These are phyloP conservation scores for Epinotia bilunana DNA, from an alignment of 2,888 invertebrate genomes.

Conservation along the genomic window DNA sequence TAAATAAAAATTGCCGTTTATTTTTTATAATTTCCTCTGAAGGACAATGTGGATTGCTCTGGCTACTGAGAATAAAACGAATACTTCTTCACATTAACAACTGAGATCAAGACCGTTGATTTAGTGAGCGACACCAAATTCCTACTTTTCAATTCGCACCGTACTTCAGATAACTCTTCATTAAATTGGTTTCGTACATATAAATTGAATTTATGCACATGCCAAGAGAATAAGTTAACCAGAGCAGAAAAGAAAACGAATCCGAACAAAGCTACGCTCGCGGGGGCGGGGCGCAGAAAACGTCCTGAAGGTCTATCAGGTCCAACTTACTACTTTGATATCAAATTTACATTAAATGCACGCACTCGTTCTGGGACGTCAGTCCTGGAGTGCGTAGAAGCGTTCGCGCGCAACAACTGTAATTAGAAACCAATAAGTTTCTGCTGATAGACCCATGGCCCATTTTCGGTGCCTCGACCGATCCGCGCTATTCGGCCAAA, in stretches of 20 bases:
- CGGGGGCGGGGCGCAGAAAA: constrained; percentile 48
- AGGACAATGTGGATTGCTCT: too few species aligned
- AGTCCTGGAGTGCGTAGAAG: not conserved
- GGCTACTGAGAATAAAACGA: not conserved
- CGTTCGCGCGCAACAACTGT: not conserved
- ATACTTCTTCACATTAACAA: not conserved
- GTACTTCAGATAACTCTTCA: not conserved
- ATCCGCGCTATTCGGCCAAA: constrained; percentile 70
- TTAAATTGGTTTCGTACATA: constrained; percentile 34
- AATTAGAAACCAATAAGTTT: not conserved
- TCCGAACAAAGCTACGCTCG: constrained; percentile 22
- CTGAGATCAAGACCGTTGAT: not conserved
- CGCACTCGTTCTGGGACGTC: not conserved
- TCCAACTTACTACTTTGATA: not conserved
- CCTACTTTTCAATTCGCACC: not conserved
- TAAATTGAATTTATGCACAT: constrained; percentile 30
- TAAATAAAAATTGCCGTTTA: not conserved
- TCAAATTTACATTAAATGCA: not conserved
- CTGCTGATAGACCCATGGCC: constrained; percentile 50
- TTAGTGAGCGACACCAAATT: not conserved
- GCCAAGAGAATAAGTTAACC: constrained; percentile 39
- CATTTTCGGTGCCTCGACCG: constrained; percentile 58
- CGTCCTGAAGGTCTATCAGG: constrained; percentile 45
- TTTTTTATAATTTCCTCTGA: not conserved
- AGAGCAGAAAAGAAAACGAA: constrained; percentile 43